Base-by-base conservation (phyloP, 2,888 invertebrate species). In the Odontothrips loti region DNA sequence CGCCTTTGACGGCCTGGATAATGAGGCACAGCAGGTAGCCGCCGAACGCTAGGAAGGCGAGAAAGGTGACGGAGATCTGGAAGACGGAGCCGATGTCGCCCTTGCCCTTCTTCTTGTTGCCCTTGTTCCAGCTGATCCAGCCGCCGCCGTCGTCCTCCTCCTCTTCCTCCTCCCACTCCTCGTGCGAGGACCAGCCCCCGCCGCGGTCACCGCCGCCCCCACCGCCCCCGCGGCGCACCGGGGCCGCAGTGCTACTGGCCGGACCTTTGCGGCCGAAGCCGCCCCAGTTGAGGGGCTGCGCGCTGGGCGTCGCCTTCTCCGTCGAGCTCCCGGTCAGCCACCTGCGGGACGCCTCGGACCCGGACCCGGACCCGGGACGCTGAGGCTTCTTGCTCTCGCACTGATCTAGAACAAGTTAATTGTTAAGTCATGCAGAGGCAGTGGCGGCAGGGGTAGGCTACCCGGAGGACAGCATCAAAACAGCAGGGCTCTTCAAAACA, bases 31-130 rank as follows among this genome's bases (percentile, higher is more conserved):
- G 86, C 29, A 96, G 87, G 85, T 96, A 96, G 1, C 95, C 95
- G 0, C 95, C 95, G 85, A 96, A 96, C 0, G 95, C 95, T 11
- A 95, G 87, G 87, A 95, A 95, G 0, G 95, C 93, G 81, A 95
- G 87, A 0, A 94, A 91, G 0, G 95, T 95, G 15, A 95, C 90
- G 0, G 95, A 93, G 84, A 93, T 89, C 83, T 95, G 93, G 85
- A 95, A 95, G 80, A 95, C 90, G 79, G 92, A 92, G 83, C 93
- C 92, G 80, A 95, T 89, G 86, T 93, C 93, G 6, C 91, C 90
- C 80, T 83, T 82, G 4, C 80, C 82, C 75, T 83, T 83, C 8
- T 48, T 48, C 79, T 78, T 81, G 68, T 47, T 79, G 81, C 47
- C 75, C 47, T 91, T 89, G 82, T 90, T 89, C 79, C 89, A 86